Base-by-base conservation (phyloP, 2,888 invertebrate genomes). In the Anticlea derivata region DNA sequence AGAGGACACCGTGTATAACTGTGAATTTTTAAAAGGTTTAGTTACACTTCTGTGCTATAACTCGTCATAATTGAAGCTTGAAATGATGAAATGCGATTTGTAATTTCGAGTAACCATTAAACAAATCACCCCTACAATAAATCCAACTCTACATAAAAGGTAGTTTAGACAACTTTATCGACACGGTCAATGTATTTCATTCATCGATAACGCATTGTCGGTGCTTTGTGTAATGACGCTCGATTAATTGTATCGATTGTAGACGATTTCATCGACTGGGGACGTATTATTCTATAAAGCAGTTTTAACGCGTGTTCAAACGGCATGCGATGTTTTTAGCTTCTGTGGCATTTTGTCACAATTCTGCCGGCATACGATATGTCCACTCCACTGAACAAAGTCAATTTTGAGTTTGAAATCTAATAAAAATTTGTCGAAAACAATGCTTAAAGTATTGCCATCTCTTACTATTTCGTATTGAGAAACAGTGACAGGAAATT, bases 211-310 rank as follows among this genome's bases (percentile, higher is more conserved):
- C 12, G 43, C 50, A 47, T 47, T 63, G 66, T 66, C 65, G 65
- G 60, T 60, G 65, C 63, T 63, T 66, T 66, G 61, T 66, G 65
- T 62, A 68, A 70, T 62, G 65, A 63, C 57, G 65, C 65, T 68
- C 69, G 68, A 66, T 72, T 72, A 74, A 72, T 70, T 67, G 72
- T 61, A 68, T 66, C 55, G 63, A 64, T 38, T 50, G 65, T 65
- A 49, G 57, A 60, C 47, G 41, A 39, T 20, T 51, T 43, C 31
- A 52, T 52, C 26, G 46, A 43, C 17, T 49, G 7, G 3, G 5
- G 23, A 5, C 5, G 10, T 24, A 6, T 31, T 45, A 11, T 12
- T 11, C 10, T 7, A 12, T 35, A 22, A 35, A 22, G 12, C 35
- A 8, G 41, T 22, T 30, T 22, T 1, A 11, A 13, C 10, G 12